A percentile compares a stretch with the other conserved stretches of the same genome.
Conservation (phyloP, 92 coral and sea anemone species). For the Palythoa heliodiscus region DNA sequence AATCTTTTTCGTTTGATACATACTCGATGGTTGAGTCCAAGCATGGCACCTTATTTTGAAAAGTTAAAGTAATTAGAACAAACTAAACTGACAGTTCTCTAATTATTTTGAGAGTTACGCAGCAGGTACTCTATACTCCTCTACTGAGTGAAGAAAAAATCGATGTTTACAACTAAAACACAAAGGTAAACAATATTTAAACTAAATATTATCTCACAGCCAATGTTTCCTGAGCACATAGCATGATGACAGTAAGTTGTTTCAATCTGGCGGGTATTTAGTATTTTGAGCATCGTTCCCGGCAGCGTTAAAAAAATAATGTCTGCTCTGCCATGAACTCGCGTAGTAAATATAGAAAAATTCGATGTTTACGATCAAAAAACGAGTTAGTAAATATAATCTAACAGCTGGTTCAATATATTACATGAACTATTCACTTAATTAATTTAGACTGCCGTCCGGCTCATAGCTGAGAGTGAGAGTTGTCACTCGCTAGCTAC, state of each 20-base stretch:
- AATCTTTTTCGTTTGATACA: not conserved
- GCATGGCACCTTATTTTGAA: not conserved
- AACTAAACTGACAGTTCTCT: not conserved
- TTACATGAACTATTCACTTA: not conserved
- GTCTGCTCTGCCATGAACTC: not conserved
- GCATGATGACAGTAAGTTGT: not conserved
- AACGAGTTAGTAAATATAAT: not conserved
- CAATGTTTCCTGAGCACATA: conserved; percentile 15
- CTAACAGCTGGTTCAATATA: not conserved
- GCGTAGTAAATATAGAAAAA: not conserved
- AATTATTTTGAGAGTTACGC: conserved; percentile 14
- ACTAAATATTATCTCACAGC: conserved; percentile 14
- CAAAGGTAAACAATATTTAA: conserved; percentile 20
- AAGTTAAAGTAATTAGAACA: not conserved
- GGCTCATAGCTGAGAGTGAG: too few species aligned
- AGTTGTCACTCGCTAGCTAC: too few species aligned
- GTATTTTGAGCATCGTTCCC: not conserved
- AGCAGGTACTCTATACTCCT: too few species aligned
- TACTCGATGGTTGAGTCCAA: not conserved
- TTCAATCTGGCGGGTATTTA: not conserved
- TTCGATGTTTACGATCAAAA: not conserved
- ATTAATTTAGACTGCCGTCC: too few species aligned
- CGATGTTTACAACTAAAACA: conserved; percentile 25
- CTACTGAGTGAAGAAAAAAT: conserved; percentile 16
- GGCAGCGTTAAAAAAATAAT: too few species aligned